Conservation (phyloP, 2,113 vertebrate species). For the Chloebia gouldiae region DNA sequence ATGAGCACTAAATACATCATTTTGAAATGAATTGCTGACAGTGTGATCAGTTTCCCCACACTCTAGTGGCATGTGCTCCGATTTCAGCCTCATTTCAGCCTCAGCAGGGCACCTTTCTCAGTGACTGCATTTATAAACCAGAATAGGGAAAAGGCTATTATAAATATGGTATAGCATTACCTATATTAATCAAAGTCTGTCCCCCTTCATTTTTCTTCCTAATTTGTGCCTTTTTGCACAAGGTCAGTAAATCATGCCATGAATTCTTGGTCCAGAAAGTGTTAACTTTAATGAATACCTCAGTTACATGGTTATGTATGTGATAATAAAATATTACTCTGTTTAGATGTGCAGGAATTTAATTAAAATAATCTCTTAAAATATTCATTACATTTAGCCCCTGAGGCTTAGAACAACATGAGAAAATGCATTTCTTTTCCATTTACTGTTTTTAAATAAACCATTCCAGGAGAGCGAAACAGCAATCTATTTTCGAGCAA, state of each 20-base stretch:
- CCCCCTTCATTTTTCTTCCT: constrained; percentile 86
- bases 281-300: constrained; percentile 91
- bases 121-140: constrained; percentile 85
- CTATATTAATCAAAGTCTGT: constrained; percentile 98
- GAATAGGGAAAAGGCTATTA: constrained; percentile 92
- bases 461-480: constrained; percentile 77
- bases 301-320: constrained; percentile 78
- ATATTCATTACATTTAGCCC: constrained; percentile 87
- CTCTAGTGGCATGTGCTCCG: constrained; percentile 86
- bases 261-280: constrained; percentile 81
- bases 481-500: constrained; percentile 80
- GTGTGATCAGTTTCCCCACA: constrained; percentile 91
- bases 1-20: constrained; percentile 88
- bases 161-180: constrained; percentile 92
- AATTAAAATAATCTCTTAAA: constrained; percentile 93
- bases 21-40: constrained; percentile 89
- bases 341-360: constrained; percentile 87
- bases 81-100: constrained; percentile 94
- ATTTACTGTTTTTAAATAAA: constrained; percentile 84
- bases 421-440: constrained; percentile 81
- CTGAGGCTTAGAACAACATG: constrained; percentile 80
- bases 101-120: constrained; percentile 93
- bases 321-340: constrained; percentile 86
- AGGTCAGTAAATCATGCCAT: constrained; percentile 86
- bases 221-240: constrained; percentile 89